phyloP scores from a whole-genome alignment of 37 sponge, comb jelly and placozoan species.

The Ephydatia muelleri region DNA sequence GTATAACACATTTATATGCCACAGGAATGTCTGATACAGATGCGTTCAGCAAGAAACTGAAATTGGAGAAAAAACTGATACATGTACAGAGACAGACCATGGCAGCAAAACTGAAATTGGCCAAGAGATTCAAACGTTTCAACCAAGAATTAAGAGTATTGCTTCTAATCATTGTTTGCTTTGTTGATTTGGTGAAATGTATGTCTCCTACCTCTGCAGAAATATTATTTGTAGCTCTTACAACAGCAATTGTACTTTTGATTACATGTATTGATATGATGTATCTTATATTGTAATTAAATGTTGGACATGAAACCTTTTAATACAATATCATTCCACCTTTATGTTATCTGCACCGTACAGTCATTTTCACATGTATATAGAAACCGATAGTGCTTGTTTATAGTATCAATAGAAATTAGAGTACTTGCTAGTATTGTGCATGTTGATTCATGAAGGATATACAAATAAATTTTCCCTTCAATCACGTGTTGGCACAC shows the following conservation, averaged over 20 bases:
- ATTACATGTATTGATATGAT: background rate
- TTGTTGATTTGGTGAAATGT: background rate
- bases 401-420: no score
- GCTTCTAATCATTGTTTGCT: background rate
- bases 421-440: no score
- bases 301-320: no score
- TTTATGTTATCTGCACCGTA: no score
- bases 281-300: background rate
- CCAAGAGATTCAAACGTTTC: background rate
- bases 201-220: background rate
- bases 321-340: no score
- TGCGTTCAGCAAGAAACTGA: background rate
- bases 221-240: background rate
- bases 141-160: background rate
- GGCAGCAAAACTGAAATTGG: background rate
- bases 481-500: no score
- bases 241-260: background rate
- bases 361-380: no score
- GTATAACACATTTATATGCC: background rate
- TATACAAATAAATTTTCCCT: no score
- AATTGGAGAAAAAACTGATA: background rate
- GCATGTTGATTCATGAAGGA: no score
- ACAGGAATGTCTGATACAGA: background rate
- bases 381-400: no score
- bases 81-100: background rate